A percentile compares a stretch with the other conserved stretches of the same genome.
Conservation (phyloP, 2,888 invertebrate species). For the Chrysomela aeneicollis region DNA sequence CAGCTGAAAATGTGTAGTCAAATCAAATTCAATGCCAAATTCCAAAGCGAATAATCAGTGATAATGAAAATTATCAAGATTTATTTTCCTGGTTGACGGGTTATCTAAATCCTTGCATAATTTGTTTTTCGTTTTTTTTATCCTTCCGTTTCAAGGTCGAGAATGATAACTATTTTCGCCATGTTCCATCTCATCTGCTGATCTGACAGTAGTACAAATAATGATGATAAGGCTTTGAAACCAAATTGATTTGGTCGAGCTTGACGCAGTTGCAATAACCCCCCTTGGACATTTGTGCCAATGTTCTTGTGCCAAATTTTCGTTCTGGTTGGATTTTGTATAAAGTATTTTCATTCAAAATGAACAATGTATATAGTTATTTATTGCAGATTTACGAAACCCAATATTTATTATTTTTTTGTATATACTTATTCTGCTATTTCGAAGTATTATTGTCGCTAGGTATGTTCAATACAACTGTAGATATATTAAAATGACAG, state of each 20-base stretch:
- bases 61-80: too few species aligned
- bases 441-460: constrained; percentile 40
- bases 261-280: constrained; percentile 34
- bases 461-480: constrained; percentile 28
- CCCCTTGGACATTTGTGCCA: constrained; percentile 47
- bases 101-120: too few species aligned
- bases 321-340: constrained; percentile 27
- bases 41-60: too few species aligned
- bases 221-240: constrained; percentile 1
- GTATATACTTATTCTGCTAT: constrained; percentile 45
- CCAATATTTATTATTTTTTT: constrained; percentile 49
- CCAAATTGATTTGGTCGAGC: constrained; percentile 17
- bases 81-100: too few species aligned
- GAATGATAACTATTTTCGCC: not conserved
- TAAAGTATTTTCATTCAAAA: constrained; percentile 30
- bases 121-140: too few species aligned
- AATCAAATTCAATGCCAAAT: too few species aligned
- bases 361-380: constrained; percentile 48
- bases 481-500: constrained; percentile 37
- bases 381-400: constrained; percentile 47
- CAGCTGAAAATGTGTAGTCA: too few species aligned
- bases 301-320: constrained; percentile 54
- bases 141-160: too few species aligned
- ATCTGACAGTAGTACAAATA: constrained; percentile 5
- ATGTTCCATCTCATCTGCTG: not conserved